Conservation (phyloP, 2,797 vertebrate genomes). For the Tolypeutes matacus region DNA sequence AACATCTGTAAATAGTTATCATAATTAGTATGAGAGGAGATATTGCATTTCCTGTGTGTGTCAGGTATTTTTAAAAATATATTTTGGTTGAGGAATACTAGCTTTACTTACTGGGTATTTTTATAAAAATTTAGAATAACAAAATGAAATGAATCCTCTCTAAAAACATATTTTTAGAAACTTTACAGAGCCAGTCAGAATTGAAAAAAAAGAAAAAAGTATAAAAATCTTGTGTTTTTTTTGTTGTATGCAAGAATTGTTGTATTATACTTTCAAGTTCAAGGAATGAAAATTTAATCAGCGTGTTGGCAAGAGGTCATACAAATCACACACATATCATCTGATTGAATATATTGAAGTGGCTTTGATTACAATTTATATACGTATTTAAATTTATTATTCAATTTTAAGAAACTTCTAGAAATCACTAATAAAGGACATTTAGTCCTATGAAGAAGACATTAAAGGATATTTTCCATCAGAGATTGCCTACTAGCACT, state of each 20-base stretch:
- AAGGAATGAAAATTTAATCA: background rate
- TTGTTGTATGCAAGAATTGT: background rate
- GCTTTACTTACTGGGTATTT: background rate
- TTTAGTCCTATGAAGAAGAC: background rate
- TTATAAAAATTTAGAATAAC: background rate
- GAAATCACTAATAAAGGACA: conserved; percentile 54
- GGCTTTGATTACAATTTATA: conserved; percentile 3
- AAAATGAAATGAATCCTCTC: background rate
- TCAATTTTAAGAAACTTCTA: conserved; percentile 45
- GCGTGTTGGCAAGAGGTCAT: background rate
- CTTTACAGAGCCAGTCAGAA: background rate
- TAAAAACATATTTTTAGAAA: conserved; percentile 32
- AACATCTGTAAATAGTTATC: background rate
- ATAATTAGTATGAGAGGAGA: background rate
- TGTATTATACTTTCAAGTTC: background rate
- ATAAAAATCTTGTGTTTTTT: background rate
- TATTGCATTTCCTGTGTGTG: background rate
- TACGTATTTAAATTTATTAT: conserved; percentile 8
- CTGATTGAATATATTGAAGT: background rate
- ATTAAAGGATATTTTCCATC: conserved; percentile 72
- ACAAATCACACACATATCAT: background rate
- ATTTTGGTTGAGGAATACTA: background rate
- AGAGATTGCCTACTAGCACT: conserved; percentile 73
- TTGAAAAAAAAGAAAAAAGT: background rate
- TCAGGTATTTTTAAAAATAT: too few relatives aligned